Base-by-base conservation (phyloP, 2,888 invertebrate genomes). In the Amblyjoppa proteus region DNA sequence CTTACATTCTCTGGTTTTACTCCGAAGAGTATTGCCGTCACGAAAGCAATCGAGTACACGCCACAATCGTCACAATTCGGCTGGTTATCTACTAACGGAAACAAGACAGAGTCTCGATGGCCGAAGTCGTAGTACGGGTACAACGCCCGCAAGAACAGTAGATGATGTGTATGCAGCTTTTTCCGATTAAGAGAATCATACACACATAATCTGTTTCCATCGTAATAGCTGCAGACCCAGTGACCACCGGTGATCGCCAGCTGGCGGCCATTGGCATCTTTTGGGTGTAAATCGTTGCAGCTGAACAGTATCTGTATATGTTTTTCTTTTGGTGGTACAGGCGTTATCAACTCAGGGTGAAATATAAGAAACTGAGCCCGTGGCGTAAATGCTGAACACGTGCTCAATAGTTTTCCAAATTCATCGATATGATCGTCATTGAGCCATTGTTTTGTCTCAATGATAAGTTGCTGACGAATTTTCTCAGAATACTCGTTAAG, bases 171-270 rank as follows among this genome's bases (percentile, higher is more conserved):
- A 49, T 61, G 74, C 41, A 74, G n/a, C 9, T 28, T 38, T 16
- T 61, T 74, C 34, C 28, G 13, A 2, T 58, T 9, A 4, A 45
- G 41, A 13, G 74, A 74, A 74, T 74, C 74, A 49, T 49, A 75
- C 2, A 75, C 31, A 49, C 61, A 45, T 49, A 75, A 28, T 13
- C 56, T 4, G 61, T 49, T 75, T 3, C 25, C 61, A 64, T 75
- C 75, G n/a, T 75, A 64, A 16, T 75, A 75, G 49, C 75, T 76
- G 16, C 76, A 76, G 13, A 76, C 76, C 76, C 76, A 76, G 16
- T 76, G 76, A n/a, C 76, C 76, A 38, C 51, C 51, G 4, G 5
- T 20, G 58, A 58, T 58, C 28, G 58, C 51, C 7, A 13, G 16
- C 25, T 64, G 49, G 13, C 66, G 34, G 1, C 41, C 16, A 49